These are phyloP conservation scores for Crocuta crocuta DNA, from an alignment of 2,113 vertebrate species.

Conservation along the genomic window DNA sequence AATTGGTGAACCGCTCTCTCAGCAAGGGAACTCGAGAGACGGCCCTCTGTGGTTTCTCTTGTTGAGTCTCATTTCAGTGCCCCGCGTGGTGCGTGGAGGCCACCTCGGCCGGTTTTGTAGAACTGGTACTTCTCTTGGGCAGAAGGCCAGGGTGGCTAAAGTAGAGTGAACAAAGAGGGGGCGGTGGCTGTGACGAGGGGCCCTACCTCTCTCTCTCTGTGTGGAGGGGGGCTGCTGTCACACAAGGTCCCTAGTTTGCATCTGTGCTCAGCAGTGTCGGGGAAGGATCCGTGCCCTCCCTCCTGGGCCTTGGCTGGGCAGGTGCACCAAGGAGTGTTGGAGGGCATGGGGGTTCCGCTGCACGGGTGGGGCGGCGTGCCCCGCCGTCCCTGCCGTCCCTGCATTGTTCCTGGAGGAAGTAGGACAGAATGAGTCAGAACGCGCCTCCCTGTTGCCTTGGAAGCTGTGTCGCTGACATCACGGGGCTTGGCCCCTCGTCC, in stretches of 20 bases:
- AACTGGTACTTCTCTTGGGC: not conserved
- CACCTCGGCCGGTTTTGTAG: not conserved
- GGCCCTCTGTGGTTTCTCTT: not conserved
- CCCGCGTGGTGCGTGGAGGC: accelerated
- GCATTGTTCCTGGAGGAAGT: constrained; percentile 55
- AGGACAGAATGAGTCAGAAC: constrained; percentile 1
- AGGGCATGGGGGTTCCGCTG: not conserved
- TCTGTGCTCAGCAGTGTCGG: not conserved
- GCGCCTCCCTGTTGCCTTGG: not conserved
- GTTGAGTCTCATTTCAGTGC: not conserved
- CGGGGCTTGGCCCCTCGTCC: not conserved
- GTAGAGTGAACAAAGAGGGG: not conserved
- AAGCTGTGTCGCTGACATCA: not conserved
- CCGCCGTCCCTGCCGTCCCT: not conserved
- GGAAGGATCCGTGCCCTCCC: not conserved
- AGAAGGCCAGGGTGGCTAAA: not conserved
- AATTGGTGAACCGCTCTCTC: not conserved
- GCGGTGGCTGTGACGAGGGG: not conserved
- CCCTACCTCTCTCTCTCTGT: too few species aligned
- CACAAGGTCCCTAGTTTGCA: not conserved
- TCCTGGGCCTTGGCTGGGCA: not conserved
- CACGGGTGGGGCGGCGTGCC: not conserved
- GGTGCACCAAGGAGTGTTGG: not conserved
- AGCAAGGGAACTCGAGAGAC: not conserved
- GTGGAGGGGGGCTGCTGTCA: not conserved